Base-by-base conservation (phyloP, 2,888 invertebrate species). In the Drosophila subsilvestris region DNA sequence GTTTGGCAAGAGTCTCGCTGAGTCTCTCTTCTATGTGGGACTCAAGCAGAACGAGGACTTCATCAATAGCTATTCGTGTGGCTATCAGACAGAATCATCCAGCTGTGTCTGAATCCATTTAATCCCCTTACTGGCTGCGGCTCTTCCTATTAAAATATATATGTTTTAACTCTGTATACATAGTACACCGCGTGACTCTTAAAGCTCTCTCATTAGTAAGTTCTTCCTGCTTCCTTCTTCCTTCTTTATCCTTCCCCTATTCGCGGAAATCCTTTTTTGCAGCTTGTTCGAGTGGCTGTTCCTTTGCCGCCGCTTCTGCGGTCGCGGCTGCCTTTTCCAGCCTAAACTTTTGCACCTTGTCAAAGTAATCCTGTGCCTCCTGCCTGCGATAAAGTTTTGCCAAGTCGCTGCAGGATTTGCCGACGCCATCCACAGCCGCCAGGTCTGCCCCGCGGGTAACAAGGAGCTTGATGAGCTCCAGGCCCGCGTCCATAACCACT, bases 1-100 rank as follows among this genome's bases (percentile, higher is more conserved):
- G 27, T 91, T 91, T 63, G 91, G 91, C 51, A 90, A 89, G 55
- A 88, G 90, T 32, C 67, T 91, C 50, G 90, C 92, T 0, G 91
- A 91, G 29, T 85, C 87, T 65, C 85, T 91, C 1, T 91, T 91
- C 66, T 91, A 86, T 63, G 63, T 91, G 58, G 92, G 92, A 0
- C 68, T 91, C 7, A 89, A 89, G 48, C 86, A 90, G 63, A 91
- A 87, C 54, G 51, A 42, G 0, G 91, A 91, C 42, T 91, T 91
- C 25, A 80, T 74, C n/a, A 68, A 70, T 8, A 83, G 76, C 1
- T 91, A 90, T 50, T 80, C 85, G 0, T 91, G 92, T 59, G 88
- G 87, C 2, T 80, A 76, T 71, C 87, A 85, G 49, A 86, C 85
- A 0, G 76, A 86, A 4, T 68, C 44, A 5, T 42, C 63, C 2